Percentiles rank a stretch among this genome's conserved stretches.
Conservation (phyloP, 2,797 vertebrate genomes). For the Hafferia zeledoni region DNA sequence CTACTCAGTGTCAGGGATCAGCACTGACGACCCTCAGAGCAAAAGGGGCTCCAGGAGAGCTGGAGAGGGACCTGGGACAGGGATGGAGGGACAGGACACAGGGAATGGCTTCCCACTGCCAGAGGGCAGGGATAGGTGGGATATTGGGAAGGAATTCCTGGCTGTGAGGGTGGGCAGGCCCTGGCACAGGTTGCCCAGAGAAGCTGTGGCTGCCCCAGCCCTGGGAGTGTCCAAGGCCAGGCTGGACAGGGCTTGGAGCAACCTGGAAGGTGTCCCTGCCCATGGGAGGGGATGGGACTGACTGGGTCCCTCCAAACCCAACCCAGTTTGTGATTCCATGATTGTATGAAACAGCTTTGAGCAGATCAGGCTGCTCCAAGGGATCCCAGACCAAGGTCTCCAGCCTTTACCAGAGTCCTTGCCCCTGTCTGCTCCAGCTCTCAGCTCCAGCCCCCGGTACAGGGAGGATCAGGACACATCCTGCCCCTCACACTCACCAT, state of each 20-base stretch:
- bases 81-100: background rate
- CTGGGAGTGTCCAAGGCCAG: background rate
- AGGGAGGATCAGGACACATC: background rate
- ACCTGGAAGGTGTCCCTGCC: background rate
- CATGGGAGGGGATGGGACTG: background rate
- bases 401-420: background rate
- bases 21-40: background rate
- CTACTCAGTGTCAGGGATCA: background rate
- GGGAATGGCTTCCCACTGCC: background rate
- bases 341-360: background rate
- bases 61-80: background rate
- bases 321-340: background rate
- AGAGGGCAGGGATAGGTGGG: background rate
- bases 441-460: background rate
- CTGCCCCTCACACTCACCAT: background rate
- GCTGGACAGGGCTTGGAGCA: fast-evolving
- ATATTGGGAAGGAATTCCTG: background rate
- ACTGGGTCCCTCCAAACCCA: background rate
- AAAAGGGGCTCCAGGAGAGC: background rate
- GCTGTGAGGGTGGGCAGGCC: fast-evolving
- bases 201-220: background rate
- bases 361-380: background rate
- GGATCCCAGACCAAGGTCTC: background rate
- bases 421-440: background rate
- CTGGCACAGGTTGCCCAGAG: background rate